Conservation (phyloP, 2,113 vertebrate genomes). For the Alces alces region DNA sequence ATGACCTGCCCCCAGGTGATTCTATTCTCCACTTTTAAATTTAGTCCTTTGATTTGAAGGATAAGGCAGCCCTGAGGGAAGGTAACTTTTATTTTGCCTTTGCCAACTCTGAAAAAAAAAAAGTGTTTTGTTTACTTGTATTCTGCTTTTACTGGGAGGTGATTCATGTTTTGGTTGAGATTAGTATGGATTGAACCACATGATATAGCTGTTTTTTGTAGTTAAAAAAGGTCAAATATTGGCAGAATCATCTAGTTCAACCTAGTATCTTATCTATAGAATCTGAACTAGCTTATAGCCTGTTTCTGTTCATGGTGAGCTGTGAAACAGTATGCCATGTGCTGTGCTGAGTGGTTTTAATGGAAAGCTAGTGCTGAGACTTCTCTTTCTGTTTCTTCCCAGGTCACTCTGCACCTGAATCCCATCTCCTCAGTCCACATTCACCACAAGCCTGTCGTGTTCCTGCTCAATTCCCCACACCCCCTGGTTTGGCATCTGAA, state of each 20-base stretch:
- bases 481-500: constrained; percentile 91
- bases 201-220: not conserved
- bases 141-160: not conserved
- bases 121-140: not conserved
- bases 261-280: not conserved
- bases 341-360: not conserved
- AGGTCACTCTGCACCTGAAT: constrained; percentile 91
- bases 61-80: not conserved
- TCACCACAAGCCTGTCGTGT: constrained; percentile 93
- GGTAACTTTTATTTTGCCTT: not conserved
- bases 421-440: constrained; percentile 91
- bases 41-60: constrained; percentile 68
- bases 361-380: not conserved
- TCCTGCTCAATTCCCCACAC: constrained; percentile 91
- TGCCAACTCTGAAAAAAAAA: not conserved
- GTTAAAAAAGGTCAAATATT: not conserved
- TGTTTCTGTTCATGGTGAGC: not conserved
- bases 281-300: not conserved
- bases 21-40: constrained; percentile 41
- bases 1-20: not conserved
- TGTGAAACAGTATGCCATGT: not conserved
- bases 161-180: constrained; percentile 14
- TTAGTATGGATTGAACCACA: not conserved
- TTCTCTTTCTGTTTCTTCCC: constrained; percentile 43
- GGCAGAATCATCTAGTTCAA: not conserved